Evolutionary conservation across 2,888 invertebrate genomes (phyloP).

Genomic region (Eustalomyia histrio): DNA sequence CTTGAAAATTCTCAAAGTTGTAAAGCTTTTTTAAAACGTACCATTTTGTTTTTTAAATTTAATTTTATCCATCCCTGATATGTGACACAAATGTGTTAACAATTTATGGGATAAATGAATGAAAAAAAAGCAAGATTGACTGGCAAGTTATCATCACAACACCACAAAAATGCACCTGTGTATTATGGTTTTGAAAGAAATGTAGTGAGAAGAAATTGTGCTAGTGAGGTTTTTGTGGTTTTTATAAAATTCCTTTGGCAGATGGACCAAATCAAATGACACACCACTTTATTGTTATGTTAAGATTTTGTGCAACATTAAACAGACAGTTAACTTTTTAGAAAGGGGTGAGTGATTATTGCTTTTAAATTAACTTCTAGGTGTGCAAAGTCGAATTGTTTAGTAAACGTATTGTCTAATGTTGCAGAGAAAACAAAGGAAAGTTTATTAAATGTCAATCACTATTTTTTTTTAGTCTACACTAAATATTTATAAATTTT

Average conservation of each 20-base stretch:
- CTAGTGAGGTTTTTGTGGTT: slow-evolving; percentile 9
- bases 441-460: neutral
- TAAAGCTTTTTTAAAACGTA: too few species aligned
- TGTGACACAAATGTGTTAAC: neutral
- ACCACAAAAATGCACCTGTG: slow-evolving; percentile 6
- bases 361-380: slow-evolving; percentile 11
- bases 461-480: neutral
- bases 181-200: neutral
- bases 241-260: neutral
- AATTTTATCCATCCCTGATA: too few species aligned
- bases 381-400: slow-evolving; percentile 7
- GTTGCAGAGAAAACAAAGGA: neutral
- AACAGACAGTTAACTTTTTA: neutral
- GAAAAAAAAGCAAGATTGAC: neutral
- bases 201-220: slow-evolving; percentile 1
- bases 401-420: neutral
- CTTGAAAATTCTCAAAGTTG: too few species aligned
- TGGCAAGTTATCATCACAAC: neutral
- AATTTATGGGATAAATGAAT: neutral
- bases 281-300: neutral
- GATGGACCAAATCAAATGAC: slow-evolving; percentile 10
- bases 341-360: slow-evolving; percentile 20
- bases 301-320: neutral
- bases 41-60: too few species aligned
- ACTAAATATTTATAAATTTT: neutral